Conservation (phyloP, 2,888 invertebrate genomes). For the Melangyna quadrimaculata region DNA sequence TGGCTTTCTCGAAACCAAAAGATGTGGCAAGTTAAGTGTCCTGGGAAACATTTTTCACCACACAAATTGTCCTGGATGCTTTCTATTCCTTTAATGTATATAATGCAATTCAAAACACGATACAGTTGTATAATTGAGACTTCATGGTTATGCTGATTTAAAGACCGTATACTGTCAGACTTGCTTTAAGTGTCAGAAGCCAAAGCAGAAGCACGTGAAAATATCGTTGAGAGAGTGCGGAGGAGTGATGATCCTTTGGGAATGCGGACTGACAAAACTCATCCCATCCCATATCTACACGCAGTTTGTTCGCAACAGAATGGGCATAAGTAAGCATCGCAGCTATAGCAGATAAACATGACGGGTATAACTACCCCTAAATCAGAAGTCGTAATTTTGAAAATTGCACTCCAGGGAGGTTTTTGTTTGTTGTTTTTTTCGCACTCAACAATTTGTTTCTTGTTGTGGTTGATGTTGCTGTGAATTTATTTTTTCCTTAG, state of each 20-base stretch:
- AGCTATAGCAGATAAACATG: constrained; percentile 49
- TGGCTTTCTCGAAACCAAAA: constrained; percentile 19
- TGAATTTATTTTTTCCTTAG: not conserved
- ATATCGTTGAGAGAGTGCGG: not conserved
- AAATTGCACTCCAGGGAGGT: constrained; percentile 76
- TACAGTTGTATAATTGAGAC: constrained; percentile 72
- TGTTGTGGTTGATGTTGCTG: constrained; percentile 28
- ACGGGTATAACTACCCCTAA: constrained; percentile 69
- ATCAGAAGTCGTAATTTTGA: constrained; percentile 76
- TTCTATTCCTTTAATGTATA: constrained; percentile 22
- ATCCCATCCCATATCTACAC: constrained; percentile 15
- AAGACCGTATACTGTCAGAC: constrained; percentile 27
- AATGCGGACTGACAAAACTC: constrained; percentile 54
- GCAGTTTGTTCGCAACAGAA: not conserved
- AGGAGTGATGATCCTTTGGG: constrained; percentile 55
- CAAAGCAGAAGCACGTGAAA: constrained; percentile 27
- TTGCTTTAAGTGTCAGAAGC: constrained; percentile 59
- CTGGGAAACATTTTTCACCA: constrained; percentile 79
- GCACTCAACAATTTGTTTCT: constrained; percentile 76
- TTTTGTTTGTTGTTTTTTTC: constrained; percentile 59
- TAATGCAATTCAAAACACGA: constrained; percentile 67
- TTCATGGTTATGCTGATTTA: constrained; percentile 69
- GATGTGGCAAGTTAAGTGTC: constrained; percentile 73
- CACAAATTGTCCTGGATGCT: constrained; percentile 26
- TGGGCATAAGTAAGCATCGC: constrained; percentile 15